A percentile compares a stretch with the other conserved stretches of the same genome.
Evolutionary conservation across 2,797 vertebrate species (phyloP).

Genomic region (Anableps anableps): DNA sequence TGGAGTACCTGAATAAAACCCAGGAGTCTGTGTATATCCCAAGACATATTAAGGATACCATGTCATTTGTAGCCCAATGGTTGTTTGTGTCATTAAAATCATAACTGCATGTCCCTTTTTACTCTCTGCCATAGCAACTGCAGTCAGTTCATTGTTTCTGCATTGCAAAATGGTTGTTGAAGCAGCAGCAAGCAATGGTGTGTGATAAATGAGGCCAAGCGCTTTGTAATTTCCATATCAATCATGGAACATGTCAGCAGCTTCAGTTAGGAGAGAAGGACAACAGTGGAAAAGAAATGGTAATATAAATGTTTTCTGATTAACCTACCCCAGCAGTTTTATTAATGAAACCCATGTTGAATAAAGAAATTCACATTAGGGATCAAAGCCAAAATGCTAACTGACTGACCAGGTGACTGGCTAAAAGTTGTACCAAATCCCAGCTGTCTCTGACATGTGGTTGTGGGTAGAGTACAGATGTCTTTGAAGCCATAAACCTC

Average conservation of each 20-base stretch:
- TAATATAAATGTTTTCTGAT: constrained; percentile 48
- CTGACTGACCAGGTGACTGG: constrained; percentile 12
- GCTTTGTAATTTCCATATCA: constrained; percentile 74
- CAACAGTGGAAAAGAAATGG: constrained; percentile 23
- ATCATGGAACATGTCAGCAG: constrained; percentile 62
- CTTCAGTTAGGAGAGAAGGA: constrained; percentile 38
- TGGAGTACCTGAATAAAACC: not conserved
- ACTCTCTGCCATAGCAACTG: constrained; percentile 51
- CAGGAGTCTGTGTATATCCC: constrained; percentile 4
- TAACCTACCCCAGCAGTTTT: constrained; percentile 23
- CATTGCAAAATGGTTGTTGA: constrained; percentile 69
- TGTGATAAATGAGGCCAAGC: constrained; percentile 69
- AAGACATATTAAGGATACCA: constrained; percentile 26
- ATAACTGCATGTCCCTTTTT: constrained; percentile 48
- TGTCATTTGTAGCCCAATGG: constrained; percentile 18
- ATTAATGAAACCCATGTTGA: constrained; percentile 38
- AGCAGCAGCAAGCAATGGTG: constrained; percentile 55
- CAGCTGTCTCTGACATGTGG: constrained; percentile 29
- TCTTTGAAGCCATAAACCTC: constrained; percentile 63
- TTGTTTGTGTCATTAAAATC: constrained; percentile 59
- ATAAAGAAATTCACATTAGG: constrained; percentile 43
- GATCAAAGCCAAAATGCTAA: constrained; percentile 34
- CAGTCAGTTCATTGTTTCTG: constrained; percentile 67
- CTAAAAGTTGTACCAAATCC: constrained; percentile 23
- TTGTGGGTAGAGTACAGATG: constrained; percentile 66